Evolutionary conservation across 2,888 invertebrate genomes (phyloP).

Genomic region (Yponomeuta malinellus): DNA sequence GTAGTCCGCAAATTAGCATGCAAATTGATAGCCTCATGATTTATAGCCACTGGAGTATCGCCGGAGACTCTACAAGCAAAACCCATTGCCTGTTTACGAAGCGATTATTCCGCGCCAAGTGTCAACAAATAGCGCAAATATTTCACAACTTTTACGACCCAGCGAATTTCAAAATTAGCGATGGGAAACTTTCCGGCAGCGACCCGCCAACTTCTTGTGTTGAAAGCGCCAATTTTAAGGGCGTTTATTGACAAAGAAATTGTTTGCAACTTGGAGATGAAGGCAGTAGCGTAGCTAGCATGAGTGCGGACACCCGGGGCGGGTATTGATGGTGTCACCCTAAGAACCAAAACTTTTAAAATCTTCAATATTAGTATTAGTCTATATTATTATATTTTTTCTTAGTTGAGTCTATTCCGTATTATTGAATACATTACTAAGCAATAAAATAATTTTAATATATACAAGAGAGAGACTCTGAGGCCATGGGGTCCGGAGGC

Average conservation of each 20-base stretch:
- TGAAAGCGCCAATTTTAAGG: background rate
- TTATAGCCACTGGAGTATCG: slow-evolving; percentile 28
- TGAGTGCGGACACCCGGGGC: no score
- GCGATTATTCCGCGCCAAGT: background rate
- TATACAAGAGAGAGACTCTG: no score
- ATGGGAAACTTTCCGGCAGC: background rate
- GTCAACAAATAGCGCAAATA: background rate
- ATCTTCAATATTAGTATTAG: no score
- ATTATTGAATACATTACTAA: no score
- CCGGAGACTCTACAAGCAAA: background rate
- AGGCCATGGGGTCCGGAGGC: no score
- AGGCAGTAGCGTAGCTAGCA: background rate
- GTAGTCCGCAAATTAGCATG: slow-evolving; percentile 50
- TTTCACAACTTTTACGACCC: no score
- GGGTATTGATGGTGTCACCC: no score
- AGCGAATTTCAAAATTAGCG: no score
- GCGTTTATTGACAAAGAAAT: slow-evolving; percentile 11
- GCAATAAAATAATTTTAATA: no score
- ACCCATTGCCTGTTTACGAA: background rate
- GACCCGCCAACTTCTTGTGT: background rate
- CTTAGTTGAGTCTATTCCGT: no score
- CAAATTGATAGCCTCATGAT: slow-evolving; percentile 58
- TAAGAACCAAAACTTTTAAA: no score
- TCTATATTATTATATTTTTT: no score
- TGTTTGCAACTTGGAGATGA: slow-evolving; percentile 17